Base-by-base conservation (phyloP, 2,113 vertebrate species). In the Python bivittatus region DNA sequence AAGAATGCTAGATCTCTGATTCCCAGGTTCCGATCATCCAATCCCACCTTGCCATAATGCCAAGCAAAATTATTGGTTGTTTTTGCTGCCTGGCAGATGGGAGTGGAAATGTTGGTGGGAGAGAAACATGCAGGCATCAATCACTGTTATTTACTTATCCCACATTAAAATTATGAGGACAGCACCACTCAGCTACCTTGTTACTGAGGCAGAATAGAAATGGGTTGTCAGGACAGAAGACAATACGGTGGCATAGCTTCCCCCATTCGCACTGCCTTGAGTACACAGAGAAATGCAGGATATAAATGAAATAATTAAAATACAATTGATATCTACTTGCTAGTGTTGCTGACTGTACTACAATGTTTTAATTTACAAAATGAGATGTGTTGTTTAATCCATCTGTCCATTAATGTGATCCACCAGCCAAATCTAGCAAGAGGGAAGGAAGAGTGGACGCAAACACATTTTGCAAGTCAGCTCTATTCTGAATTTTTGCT, bases 401-500 rank as follows among this genome's bases (percentile, higher is more conserved):
- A 56, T 58, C 86, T 88, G n/a, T 58, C 54, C 86, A 58, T 25
- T 38, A 88, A 42, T 88, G 54, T 56, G 53, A 33, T 9, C 9
- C 4, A 2, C 57, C 72, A 79, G 72, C 33, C 72, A 79, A 42
- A 79, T 88, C 56, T 38, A 88, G 7, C n/a, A 58, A 58, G 20
- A 38, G 57, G 23, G 86, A 58, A 38, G 22, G 38, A 57, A 57
- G 33, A 88, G 22, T 38, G n/a, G 54, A 93, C 87, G 7, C 94
- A 79, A 90, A 94, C 92, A 84, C 92, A 25, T 92, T 94, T 95
- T 93, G 60, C 84, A 91, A 91, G 91, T 92, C 25, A 54, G 92
- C 93, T 12, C 29, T 90, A 88, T 94, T 96, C 90, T 64, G 89
- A 88, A 95, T 94, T 84, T 95, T 96, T 91, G 93, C 92, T 96